Base-by-base conservation (phyloP, 2,888 invertebrate species). In the Allygus modestus region DNA sequence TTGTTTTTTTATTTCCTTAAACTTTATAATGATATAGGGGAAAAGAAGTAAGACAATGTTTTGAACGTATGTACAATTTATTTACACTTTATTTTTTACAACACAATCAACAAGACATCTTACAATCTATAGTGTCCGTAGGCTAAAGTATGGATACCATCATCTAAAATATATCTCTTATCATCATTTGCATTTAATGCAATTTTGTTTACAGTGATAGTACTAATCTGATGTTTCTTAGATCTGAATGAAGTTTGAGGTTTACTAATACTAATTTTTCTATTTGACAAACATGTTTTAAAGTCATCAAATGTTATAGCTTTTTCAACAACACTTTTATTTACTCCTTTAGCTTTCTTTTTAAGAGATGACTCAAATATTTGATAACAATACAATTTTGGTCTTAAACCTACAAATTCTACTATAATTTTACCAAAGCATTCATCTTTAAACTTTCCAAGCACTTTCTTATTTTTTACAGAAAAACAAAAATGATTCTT, bases 81-180 rank as follows among this genome's bases (percentile, higher is more conserved):
- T 61, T 61, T 61, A 61, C 15, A 28, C 61, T 5, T 82, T 82
- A 41, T 82, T n/a, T n/a, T n/a, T n/a, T n/a, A n/a, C n/a, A n/a
- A n/a, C n/a, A n/a, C n/a, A n/a, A n/a, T n/a, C n/a, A n/a, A n/a
- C n/a, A n/a, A n/a, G n/a, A n/a, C n/a, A n/a, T n/a, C n/a, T n/a
- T n/a, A 26, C 1, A 61, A 2, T 61, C 2, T 23, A 15, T 61
- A 61, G 26, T 61, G 61, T 12, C 20, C 61, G 20, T 61, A 61
- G 7, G 61, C 61, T 61, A 61, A 61, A 23, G 61, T 61, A 31
- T 61, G 4, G 2, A 61, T 15, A 61, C 61, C 61, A 61, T 61
- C 31, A 23, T 23, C 20, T 12, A 28, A n/a, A 31, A 15, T 61
- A 61, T 20, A 7, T 23, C 61, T 17, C 31, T 61, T 61, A 31